Percentiles rank a stretch among this genome's conserved stretches.
Conservation (phyloP, 2,888 invertebrate species). For the Listrodromus nycthemerus region DNA sequence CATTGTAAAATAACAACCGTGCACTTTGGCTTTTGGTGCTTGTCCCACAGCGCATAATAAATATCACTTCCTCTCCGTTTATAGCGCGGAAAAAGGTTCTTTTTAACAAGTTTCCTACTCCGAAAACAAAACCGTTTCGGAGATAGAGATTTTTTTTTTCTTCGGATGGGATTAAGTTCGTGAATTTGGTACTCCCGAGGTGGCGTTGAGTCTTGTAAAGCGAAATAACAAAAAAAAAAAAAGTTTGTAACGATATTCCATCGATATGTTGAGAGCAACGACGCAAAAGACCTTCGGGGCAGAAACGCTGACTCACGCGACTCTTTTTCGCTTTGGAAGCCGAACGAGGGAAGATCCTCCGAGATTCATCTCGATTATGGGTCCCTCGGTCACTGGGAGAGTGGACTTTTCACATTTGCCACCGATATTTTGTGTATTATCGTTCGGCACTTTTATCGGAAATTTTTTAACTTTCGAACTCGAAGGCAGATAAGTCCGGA, state of each 20-base stretch:
- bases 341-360: slow-evolving; percentile 11
- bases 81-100: too few species aligned
- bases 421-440: slow-evolving; percentile 21
- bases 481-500: background rate
- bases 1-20: too few species aligned
- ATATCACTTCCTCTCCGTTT: too few species aligned
- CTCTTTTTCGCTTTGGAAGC: background rate
- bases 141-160: slow-evolving; percentile 1
- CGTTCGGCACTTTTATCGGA: slow-evolving; percentile 14
- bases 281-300: slow-evolving; percentile 25
- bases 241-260: slow-evolving; percentile 34
- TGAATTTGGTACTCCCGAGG: background rate
- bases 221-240: slow-evolving; percentile 6
- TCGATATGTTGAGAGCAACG: slow-evolving; percentile 24
- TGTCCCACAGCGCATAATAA: too few species aligned
- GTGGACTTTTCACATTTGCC: slow-evolving; percentile 36
- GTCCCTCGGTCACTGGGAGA: slow-evolving; percentile 18
- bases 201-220: slow-evolving; percentile 9
- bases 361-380: slow-evolving; percentile 30
- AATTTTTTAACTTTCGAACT: background rate
- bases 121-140: background rate
- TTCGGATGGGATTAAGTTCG: background rate
- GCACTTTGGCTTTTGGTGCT: too few species aligned
- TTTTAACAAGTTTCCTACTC: background rate
- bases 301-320: slow-evolving; percentile 49